A percentile compares a stretch with the other conserved stretches of the same genome.
phyloP scores from a whole-genome alignment of 2,113 vertebrate species.

The Callipepla squamata region DNA sequence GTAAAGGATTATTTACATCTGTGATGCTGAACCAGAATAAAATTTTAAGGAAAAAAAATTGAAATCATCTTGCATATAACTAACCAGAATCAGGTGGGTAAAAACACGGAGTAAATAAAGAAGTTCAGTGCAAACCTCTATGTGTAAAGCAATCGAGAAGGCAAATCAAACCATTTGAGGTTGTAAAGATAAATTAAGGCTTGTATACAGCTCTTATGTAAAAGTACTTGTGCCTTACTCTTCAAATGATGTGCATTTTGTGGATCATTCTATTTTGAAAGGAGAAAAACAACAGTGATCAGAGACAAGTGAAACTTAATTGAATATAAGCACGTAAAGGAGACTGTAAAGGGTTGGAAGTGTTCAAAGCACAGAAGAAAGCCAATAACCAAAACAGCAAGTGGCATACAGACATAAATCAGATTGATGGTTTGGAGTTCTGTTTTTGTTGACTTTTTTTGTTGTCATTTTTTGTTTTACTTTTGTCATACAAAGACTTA shows the following conservation, averaged over 20 bases:
- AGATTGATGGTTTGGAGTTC: neutral
- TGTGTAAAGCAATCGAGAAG: neutral
- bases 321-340: neutral
- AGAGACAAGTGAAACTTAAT: neutral
- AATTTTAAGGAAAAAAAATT: neutral
- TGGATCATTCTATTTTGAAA: neutral
- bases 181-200: neutral
- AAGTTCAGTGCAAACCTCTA: neutral
- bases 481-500: neutral
- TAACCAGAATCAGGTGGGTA: neutral
- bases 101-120: neutral
- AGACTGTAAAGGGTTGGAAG: neutral
- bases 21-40: neutral
- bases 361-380: neutral
- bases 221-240: neutral
- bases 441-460: neutral
- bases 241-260: neutral
- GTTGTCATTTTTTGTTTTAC: neutral
- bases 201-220: neutral
- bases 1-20: neutral
- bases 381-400: neutral
- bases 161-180: neutral
- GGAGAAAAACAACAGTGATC: neutral
- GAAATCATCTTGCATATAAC: rapidly evolving
- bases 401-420: neutral